Evolutionary conservation across 2,797 vertebrate species (phyloP), one percentile per base, ranked within the genome.

Genomic region (Siniperca obscura): DNA sequence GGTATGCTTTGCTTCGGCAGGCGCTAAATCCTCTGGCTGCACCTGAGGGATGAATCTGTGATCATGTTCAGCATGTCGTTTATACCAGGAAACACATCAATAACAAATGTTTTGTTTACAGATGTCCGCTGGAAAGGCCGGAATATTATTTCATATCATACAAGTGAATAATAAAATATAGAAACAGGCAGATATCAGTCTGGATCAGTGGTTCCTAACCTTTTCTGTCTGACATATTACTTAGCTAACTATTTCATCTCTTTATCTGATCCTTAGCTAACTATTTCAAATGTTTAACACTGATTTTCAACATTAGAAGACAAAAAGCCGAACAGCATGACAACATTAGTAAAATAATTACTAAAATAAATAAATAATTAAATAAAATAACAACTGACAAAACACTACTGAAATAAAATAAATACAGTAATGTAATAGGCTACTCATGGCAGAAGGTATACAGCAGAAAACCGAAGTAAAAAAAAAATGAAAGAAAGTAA

Each of bases 1-100:
- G 86, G 87, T 84, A 90, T 82, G 86, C 73, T 82, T 81, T 55
- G 48, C 65, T 50, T 70, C 25, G 30, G 72, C 42, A 61, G 22
- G 30, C 4, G 44, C 34, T 84, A 14, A 69, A 75, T 90, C 82
- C 81, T 68, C 75, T 9, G 70, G 80, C 82, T 84, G 72, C 64
- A 89, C 81, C 78, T 57, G 65, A 76, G 69, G 87, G 62, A 77
- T 73, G 53, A 80, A 80, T 70, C 70, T 34, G 40, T 60, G 74
- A 80, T 78, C 52, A 4, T 25, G 53, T 55, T 72, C 34, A 64
- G 55, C 74, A 40, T 9, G 52, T 4, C 21, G 14, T 34, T 61
- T 78, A 62, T 30, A 71, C 27, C 17, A 75, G 69, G 38, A 76
- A 82, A 68, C 14, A 56, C 65, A 52, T 55, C 40, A 67, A 68